Conservation (phyloP, 2,888 invertebrate species). For the Oscheius sp. region DNA sequence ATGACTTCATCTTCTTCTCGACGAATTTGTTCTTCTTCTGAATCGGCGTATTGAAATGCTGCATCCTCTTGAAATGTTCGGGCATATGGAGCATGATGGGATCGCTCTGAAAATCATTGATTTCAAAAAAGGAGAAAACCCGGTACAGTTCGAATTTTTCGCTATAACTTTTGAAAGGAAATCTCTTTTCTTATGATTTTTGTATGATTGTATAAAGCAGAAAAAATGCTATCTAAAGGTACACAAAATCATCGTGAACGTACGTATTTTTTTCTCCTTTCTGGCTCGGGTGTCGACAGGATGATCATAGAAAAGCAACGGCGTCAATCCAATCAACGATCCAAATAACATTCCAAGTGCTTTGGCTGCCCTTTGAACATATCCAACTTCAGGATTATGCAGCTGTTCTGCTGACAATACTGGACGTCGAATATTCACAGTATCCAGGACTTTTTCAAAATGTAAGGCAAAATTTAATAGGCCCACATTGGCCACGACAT, state of each 20-base stretch:
- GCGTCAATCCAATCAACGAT: slow-evolving; percentile 17
- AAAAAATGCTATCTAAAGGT: too few species aligned
- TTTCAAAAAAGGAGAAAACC: too few species aligned
- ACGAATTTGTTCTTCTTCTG: not conserved
- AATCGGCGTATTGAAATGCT: not conserved
- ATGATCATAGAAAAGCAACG: slow-evolving; percentile 19
- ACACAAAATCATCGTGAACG: too few species aligned
- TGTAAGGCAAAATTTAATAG: slow-evolving; percentile 10
- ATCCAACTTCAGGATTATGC: slow-evolving; percentile 17
- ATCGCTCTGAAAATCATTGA: not conserved
- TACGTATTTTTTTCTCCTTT: not conserved
- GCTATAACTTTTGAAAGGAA: too few species aligned
- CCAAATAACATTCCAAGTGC: slow-evolving; percentile 22
- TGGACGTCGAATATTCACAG: slow-evolving; percentile 17
- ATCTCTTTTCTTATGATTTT: too few species aligned
- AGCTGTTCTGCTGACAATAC: slow-evolving; percentile 36
- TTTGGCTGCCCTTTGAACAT: slow-evolving; percentile 9
- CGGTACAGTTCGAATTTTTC: too few species aligned
- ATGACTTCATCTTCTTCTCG: not conserved
- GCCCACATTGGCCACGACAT: slow-evolving; percentile 28
- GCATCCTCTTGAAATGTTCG: slow-evolving; percentile 14
- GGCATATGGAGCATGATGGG: slow-evolving; percentile 4
- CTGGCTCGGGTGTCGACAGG: slow-evolving; percentile 4
- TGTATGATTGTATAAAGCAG: too few species aligned
- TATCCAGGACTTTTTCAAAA: slow-evolving; percentile 11